A percentile compares a stretch with the other conserved stretches of the same genome.
Conservation (phyloP, 2,888 invertebrate genomes). For the Phaedon cochleariae region DNA sequence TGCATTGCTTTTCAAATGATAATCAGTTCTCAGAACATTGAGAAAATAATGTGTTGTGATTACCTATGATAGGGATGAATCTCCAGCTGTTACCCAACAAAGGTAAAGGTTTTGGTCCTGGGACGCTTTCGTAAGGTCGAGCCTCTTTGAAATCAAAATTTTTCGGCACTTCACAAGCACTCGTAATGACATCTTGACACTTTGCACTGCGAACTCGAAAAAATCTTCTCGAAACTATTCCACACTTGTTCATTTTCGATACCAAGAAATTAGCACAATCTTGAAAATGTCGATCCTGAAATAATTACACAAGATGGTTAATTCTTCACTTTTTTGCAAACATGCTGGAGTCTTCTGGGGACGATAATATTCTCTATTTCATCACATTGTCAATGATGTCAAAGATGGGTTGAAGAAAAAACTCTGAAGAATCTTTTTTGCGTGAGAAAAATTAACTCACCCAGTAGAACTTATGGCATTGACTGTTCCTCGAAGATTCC, state of each 20-base stretch:
- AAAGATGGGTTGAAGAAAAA: no score
- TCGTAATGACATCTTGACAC: neutral
- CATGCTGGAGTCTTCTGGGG: no score
- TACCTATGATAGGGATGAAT: conserved; percentile 70
- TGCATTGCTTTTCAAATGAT: neutral
- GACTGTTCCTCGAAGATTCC: neutral
- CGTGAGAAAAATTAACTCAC: neutral
- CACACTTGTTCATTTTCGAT: neutral
- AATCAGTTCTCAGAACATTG: no score
- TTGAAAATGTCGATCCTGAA: no score
- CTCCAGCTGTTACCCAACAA: conserved; percentile 71
- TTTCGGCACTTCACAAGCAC: conserved; percentile 1
- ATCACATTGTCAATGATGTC: no score
- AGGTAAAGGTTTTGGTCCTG: conserved; percentile 70
- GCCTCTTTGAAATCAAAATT: conserved; percentile 16
- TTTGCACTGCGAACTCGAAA: neutral
- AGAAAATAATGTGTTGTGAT: conserved; percentile 49
- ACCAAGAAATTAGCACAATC: no score
- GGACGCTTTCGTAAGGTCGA: conserved; percentile 67
- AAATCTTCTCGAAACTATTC: neutral
- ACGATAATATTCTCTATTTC: no score
- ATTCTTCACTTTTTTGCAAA: no score
- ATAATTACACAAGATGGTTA: no score
- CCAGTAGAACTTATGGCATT: neutral
- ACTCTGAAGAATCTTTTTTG: no score